These are phyloP conservation scores for Pherbina coryleti DNA, from an alignment of 2,888 invertebrate genomes.

Conservation along the genomic window DNA sequence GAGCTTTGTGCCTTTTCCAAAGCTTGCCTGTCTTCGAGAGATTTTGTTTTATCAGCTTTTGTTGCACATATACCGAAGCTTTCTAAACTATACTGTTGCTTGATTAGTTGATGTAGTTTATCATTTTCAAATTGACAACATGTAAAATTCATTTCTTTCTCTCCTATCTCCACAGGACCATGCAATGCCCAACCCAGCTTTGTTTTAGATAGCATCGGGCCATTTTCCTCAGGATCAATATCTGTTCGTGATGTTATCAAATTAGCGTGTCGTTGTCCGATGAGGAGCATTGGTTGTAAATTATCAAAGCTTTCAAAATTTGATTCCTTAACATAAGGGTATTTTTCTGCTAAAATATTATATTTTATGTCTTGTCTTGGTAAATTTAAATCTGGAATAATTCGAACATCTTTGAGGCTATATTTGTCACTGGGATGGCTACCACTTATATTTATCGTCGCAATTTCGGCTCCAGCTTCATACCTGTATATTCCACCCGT, in stretches of 20 bases:
- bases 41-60: neutral
- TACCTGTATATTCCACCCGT: conserved; percentile 29
- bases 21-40: neutral
- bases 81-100: neutral
- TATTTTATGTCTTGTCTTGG: neutral
- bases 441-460: neutral
- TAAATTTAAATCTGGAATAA: neutral
- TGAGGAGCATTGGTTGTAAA: conserved; percentile 27
- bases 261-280: conserved; percentile 28
- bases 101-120: neutral
- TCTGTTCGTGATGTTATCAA: neutral
- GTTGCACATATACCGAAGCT: neutral
- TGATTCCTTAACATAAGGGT: no score
- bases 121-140: neutral
- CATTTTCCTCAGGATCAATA: conserved; percentile 44
- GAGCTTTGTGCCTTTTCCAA: neutral
- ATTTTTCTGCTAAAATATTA: conserved; percentile 6
- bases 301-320: neutral
- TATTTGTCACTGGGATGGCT: neutral
- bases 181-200: conserved; percentile 46
- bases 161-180: conserved; percentile 17
- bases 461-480: conserved; percentile 29
- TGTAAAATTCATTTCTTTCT: neutral
- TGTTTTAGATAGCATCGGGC: conserved; percentile 22
- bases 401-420: neutral